These are phyloP conservation scores for Lasius fuliginosus DNA, from an alignment of 2,888 invertebrate species.

Conservation along the genomic window DNA sequence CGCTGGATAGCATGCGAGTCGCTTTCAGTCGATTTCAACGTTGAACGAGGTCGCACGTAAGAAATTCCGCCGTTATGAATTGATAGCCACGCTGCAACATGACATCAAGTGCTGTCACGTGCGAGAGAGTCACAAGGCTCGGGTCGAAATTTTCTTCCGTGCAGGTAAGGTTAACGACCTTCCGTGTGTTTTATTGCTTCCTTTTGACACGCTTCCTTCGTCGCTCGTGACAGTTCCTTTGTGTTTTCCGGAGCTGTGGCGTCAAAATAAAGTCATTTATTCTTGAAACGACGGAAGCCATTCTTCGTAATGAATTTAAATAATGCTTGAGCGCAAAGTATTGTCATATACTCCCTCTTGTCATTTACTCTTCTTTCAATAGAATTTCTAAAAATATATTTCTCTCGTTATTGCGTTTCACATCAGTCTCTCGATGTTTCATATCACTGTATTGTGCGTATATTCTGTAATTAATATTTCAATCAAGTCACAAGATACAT, in stretches of 20 bases:
- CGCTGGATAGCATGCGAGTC: constrained; percentile 31
- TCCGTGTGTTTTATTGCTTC: constrained; percentile 66
- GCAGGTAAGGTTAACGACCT: constrained; percentile 58
- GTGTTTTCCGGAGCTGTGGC: neutral
- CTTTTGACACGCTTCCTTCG: constrained; percentile 53
- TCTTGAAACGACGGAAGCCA: neutral
- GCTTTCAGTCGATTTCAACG: constrained; percentile 48
- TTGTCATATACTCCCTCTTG: neutral
- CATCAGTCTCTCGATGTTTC: too few relatives aligned
- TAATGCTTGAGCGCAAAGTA: neutral
- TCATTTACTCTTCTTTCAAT: neutral
- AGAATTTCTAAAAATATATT: neutral
- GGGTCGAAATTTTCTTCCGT: constrained; percentile 51
- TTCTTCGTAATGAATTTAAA: constrained; percentile 9
- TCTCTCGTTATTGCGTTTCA: neutral
- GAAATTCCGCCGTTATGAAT: constrained; percentile 50
- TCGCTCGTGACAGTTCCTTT: constrained; percentile 30
- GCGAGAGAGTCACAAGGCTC: constrained; percentile 27
- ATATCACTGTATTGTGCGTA: neutral
- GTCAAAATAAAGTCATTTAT: constrained; percentile 7
- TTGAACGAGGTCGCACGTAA: constrained; percentile 44
- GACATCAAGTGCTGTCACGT: constrained; percentile 64
- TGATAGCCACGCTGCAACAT: constrained; percentile 25
- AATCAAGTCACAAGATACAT: neutral
- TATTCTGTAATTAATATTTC: neutral